Conservation (phyloP, 2,113 vertebrate species). For the Seriola aureovittata region DNA sequence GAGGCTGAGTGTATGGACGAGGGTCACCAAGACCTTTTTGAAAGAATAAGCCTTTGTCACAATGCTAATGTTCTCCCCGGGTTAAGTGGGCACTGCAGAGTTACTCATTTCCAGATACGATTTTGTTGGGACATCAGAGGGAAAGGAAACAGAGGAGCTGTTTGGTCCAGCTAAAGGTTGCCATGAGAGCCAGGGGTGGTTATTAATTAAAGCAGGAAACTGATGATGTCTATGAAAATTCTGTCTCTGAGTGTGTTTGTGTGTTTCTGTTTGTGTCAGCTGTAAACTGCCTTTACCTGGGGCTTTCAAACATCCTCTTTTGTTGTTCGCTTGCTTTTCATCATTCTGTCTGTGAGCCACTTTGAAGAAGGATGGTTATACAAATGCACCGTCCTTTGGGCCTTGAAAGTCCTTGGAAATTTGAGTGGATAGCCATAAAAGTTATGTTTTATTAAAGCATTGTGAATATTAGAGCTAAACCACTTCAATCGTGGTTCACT, state of each 20-base stretch:
- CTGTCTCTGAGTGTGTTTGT: not conserved
- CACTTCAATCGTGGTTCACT: too few relatives aligned
- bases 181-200: conserved; percentile 26
- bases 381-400: not conserved
- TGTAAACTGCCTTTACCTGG: conserved; percentile 3
- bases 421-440: not conserved
- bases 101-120: conserved; percentile 19
- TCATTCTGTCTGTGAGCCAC: not conserved
- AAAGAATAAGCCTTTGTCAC: conserved; percentile 41
- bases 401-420: not conserved
- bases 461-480: not conserved
- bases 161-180: conserved; percentile 35
- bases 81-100: conserved; percentile 28
- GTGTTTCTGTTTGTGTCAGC: conserved; percentile 25
- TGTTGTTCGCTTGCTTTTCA: not conserved
- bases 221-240: conserved; percentile 6
- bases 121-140: conserved; percentile 5
- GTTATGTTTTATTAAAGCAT: not conserved
- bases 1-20: conserved; percentile 5
- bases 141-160: not conserved
- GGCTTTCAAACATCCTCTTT: conserved; percentile 8
- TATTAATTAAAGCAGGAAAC: conserved; percentile 39
- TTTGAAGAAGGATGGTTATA: not conserved
- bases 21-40: conserved; percentile 36
- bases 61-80: conserved; percentile 38